Conservation (phyloP, 64 coral and sea anemone genomes). For the Dendrophyllia cribrosa region DNA sequence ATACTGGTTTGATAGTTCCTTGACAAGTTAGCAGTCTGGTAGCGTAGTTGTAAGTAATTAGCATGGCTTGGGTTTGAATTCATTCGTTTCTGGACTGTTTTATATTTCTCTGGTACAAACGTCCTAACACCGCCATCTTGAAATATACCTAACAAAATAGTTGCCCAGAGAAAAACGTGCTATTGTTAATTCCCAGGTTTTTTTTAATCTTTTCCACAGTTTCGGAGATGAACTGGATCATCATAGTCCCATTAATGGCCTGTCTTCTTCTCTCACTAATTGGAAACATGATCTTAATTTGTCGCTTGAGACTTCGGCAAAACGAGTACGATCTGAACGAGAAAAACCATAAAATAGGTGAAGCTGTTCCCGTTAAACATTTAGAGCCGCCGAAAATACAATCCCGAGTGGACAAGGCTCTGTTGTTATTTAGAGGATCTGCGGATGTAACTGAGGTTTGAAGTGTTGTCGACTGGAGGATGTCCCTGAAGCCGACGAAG, state of each 20-base stretch:
- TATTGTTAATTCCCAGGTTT: not conserved
- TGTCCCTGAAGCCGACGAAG: not conserved
- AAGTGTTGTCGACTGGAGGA: not conserved
- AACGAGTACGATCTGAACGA: not conserved
- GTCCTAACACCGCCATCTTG: no score
- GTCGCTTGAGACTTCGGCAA: slow-evolving; percentile 21
- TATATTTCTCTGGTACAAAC: no score
- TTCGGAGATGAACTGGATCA: slow-evolving; percentile 27
- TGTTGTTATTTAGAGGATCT: slow-evolving; percentile 3
- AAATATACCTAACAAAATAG: not conserved
- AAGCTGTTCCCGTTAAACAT: not conserved
- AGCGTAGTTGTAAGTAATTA: no score
- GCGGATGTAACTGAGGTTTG: slow-evolving; percentile 8
- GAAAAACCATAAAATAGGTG: not conserved
- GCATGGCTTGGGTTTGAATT: no score
- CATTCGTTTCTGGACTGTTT: no score
- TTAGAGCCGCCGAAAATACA: not conserved
- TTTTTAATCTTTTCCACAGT: not conserved
- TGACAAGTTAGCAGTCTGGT: no score
- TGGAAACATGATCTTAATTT: slow-evolving; percentile 34
- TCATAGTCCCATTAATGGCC: slow-evolving; percentile 40
- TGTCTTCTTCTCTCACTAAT: slow-evolving; percentile 24
- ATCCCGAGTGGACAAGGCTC: not conserved
- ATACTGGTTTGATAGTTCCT: no score
- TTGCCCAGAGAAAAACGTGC: not conserved